A percentile compares a stretch with the other conserved stretches of the same genome.
Evolutionary conservation across 2,113 vertebrate genomes (phyloP).

Genomic region (Catagonus wagneri): DNA sequence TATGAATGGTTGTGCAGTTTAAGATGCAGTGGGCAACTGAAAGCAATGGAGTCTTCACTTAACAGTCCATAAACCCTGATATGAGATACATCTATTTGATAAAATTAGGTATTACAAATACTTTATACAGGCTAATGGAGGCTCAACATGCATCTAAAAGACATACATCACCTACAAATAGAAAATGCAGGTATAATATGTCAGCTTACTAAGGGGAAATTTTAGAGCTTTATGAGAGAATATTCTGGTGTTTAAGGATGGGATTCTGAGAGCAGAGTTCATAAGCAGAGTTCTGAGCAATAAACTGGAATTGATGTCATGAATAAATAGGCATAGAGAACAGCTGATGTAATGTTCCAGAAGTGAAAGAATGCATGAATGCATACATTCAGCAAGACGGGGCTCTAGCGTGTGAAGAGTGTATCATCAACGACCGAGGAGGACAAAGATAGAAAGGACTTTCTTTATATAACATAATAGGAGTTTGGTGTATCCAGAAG

Average conservation of each 20-base stretch:
- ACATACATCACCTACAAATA: too few species aligned
- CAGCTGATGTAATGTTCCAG: not conserved
- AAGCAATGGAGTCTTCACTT: not conserved
- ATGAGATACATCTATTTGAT: not conserved
- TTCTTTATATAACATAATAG: not conserved
- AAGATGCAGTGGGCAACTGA: not conserved
- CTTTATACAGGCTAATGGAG: not conserved
- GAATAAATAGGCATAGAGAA: not conserved
- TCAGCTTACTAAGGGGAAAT: not conserved
- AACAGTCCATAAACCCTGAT: not conserved
- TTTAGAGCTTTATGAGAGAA: not conserved
- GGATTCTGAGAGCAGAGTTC: not conserved
- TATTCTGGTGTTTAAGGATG: not conserved
- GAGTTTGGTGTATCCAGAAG: not conserved
- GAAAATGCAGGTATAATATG: not conserved
- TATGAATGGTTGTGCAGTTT: not conserved
- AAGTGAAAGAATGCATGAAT: not conserved
- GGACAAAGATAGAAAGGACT: not conserved
- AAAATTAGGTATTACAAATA: not conserved
- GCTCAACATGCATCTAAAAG: not conserved
- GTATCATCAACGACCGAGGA: not conserved
- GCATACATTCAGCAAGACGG: not conserved
- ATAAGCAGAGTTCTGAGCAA: not conserved
- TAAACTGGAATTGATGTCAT: not conserved
- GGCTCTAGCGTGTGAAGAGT: not conserved